Percentiles rank a stretch among this genome's conserved stretches.
Evolutionary conservation across 2,888 invertebrate species (phyloP).

Genomic region (Lagria hirta): DNA sequence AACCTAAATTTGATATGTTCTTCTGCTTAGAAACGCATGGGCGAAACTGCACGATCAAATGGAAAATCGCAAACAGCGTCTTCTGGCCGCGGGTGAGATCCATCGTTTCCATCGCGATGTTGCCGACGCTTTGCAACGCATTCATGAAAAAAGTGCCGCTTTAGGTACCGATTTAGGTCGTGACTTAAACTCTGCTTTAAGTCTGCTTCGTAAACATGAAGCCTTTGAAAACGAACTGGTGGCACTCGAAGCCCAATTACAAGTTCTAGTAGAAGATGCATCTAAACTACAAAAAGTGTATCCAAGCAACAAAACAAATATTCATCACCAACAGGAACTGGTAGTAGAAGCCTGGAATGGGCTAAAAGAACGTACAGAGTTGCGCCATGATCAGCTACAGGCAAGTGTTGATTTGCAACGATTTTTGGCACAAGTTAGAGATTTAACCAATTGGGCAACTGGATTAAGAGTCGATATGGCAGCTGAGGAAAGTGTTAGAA

Average conservation of each 20-base stretch:
- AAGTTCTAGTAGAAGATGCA: constrained; percentile 91
- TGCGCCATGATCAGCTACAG: constrained; percentile 76
- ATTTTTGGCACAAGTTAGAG: constrained; percentile 81
- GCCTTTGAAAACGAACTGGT: constrained; percentile 91
- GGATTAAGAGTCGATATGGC: constrained; percentile 75
- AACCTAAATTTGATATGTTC: too few species aligned
- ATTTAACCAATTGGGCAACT: constrained; percentile 86
- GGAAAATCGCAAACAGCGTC: constrained; percentile 79
- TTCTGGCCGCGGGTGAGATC: constrained; percentile 94
- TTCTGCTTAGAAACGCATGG: constrained; percentile 71
- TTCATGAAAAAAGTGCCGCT: constrained; percentile 85
- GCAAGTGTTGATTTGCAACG: constrained; percentile 88
- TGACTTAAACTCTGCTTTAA: constrained; percentile 83
- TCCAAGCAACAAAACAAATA: constrained; percentile 89
- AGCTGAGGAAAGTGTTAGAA: constrained; percentile 79
- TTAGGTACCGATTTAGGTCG: constrained; percentile 77
- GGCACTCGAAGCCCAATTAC: constrained; percentile 87
- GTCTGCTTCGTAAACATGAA: constrained; percentile 83
- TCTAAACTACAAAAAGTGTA: constrained; percentile 82
- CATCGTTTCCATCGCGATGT: constrained; percentile 97
- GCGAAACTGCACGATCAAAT: constrained; percentile 84
- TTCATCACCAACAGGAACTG: constrained; percentile 82
- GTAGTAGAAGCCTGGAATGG: constrained; percentile 86
- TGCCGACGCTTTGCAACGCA: constrained; percentile 84
- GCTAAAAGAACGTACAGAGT: constrained; percentile 79